Percentiles rank a stretch among this genome's conserved stretches.
phyloP scores from a whole-genome alignment of 2,113 vertebrate species.

The Sylvia atricapilla region DNA sequence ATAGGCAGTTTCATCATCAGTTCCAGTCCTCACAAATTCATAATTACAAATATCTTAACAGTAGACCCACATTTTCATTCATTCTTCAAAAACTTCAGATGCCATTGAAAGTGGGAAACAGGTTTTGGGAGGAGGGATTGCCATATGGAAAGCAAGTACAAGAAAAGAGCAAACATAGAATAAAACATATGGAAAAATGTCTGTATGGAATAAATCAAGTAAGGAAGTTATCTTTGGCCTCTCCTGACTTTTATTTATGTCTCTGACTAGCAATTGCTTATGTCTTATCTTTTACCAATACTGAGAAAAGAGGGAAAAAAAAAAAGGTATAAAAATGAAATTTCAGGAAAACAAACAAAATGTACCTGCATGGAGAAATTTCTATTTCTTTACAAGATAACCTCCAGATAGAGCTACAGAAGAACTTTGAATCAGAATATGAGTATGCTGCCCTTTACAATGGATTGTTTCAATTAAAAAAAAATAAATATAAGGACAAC shows the following conservation, averaged over 20 bases:
- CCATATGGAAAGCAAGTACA: constrained; percentile 31
- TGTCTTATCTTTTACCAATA: neutral
- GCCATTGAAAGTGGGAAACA: neutral
- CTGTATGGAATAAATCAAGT: constrained; percentile 36
- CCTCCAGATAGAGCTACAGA: neutral
- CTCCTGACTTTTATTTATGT: neutral
- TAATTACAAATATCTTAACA: neutral
- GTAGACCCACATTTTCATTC: neutral
- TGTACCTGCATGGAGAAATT: neutral
- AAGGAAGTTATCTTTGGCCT: constrained; percentile 19
- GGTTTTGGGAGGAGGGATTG: neutral
- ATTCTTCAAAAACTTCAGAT: neutral
- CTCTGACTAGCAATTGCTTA: neutral
- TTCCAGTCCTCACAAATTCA: neutral
- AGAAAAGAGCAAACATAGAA: constrained; percentile 36
- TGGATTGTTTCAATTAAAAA: no score
- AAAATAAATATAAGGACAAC: neutral
- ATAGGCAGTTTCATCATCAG: neutral
- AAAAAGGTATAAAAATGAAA: neutral
- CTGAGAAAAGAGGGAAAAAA: neutral
- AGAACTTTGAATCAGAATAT: neutral
- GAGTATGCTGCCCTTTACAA: neutral
- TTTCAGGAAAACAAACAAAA: neutral
- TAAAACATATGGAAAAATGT: constrained; percentile 35
- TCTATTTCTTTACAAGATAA: neutral